Evolutionary conservation across 2,888 invertebrate genomes (phyloP), one percentile per base, ranked within the genome.

Genomic region (Mongoloraphidia duomilia): DNA sequence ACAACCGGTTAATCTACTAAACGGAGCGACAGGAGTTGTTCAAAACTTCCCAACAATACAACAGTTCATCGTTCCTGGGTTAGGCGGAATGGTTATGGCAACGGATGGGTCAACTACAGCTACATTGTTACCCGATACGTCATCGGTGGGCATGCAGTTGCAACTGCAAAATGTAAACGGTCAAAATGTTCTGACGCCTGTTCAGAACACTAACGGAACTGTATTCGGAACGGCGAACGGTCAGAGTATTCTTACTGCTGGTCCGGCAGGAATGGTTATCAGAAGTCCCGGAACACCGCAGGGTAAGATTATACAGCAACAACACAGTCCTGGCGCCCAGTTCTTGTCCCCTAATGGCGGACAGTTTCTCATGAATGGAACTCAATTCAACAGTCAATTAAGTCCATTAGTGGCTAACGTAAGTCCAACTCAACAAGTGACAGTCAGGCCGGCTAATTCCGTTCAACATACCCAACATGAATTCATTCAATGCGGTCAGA

Each of bases 81-180:
- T 85, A 2, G 66, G 84, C 11, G 84, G 88, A 1, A 81, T 89
- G 80, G 83, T 90, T 1, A 84, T 89, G 84, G 81, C 84, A 9
- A 80, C 86, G 0, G 84, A 84, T 59, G 83, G 82, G 34, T 48
- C 48, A 17, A 71, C 71, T 5, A 75, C 75, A 4, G 80, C 87
- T 1, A 84, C 87, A 0, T 72, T 89, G 42, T 60, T 80, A 39
- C 84, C 82, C 62, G 84, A 84, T 54, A 75, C 79, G 14, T 73
- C 78, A 0, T 77, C 79, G 38, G 73, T 84, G 57, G 82, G 82
- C 1, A 76, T 83, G 77, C 84, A 83, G 56, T 60, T 83, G 11
- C 87, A 88, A 60, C 72, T 88, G 53, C 87, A 87, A 60, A 87
- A 87, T 52, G 84, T 87, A 1, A 83, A 83, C 59, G 83, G 83